phyloP scores from a whole-genome alignment of 2,113 vertebrate species.

The Morone chrysops region DNA sequence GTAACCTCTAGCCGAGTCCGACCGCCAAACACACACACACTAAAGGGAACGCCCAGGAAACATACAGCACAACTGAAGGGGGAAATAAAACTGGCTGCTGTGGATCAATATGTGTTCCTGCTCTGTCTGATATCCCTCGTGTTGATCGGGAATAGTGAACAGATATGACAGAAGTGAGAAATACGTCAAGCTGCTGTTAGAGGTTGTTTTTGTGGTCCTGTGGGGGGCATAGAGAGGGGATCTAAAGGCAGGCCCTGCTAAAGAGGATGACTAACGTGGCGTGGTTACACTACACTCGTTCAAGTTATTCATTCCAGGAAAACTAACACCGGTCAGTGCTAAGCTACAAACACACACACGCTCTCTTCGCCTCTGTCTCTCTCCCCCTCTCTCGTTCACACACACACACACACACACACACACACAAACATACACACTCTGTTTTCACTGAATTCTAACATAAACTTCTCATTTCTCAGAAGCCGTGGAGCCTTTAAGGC shows the following conservation, averaged over 20 bases:
- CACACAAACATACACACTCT: slow-evolving; percentile 29
- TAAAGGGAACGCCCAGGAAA: slow-evolving; percentile 46
- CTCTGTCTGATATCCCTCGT: slow-evolving; percentile 34
- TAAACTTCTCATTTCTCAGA: slow-evolving; percentile 58
- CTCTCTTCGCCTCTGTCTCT: slow-evolving; percentile 12
- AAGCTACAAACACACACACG: slow-evolving; percentile 52
- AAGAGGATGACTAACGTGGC: slow-evolving; percentile 74
- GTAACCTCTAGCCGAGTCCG: slow-evolving; percentile 65
- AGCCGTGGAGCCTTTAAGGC: slow-evolving; percentile 39
- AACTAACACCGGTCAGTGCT: slow-evolving; percentile 75
- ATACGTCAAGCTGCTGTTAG: slow-evolving; percentile 34
- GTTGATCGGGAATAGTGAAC: slow-evolving; percentile 54
- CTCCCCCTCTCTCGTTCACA: not conserved
- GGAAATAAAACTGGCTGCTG: slow-evolving; percentile 39
- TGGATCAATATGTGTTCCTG: slow-evolving; percentile 66
- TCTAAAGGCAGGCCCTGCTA: slow-evolving; percentile 61
- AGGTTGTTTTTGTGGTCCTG: slow-evolving; percentile 50
- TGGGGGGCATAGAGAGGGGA: slow-evolving; percentile 1
- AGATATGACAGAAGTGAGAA: slow-evolving; percentile 61
- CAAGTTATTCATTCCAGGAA: slow-evolving; percentile 82
- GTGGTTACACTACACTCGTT: slow-evolving; percentile 65
- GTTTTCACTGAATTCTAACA: slow-evolving; percentile 48
- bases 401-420: slow-evolving; percentile 5
- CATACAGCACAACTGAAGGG: slow-evolving; percentile 19
- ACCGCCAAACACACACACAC: slow-evolving; percentile 39